Base-by-base conservation (phyloP, 2,797 vertebrate genomes). In the Tokudaia muenninki region DNA sequence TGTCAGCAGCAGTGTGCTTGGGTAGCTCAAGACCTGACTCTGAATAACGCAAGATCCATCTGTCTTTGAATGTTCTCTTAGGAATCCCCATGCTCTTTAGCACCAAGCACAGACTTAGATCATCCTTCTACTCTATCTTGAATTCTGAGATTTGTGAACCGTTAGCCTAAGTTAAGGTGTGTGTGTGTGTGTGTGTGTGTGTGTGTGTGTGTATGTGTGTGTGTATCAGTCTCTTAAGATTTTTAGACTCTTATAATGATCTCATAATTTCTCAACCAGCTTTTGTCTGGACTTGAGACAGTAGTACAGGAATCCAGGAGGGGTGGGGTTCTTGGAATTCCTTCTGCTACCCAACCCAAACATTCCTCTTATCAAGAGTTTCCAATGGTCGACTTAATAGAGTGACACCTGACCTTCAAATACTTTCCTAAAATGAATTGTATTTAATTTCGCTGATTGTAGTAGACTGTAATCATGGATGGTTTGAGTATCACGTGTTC, bases 361-460 rank as follows among this genome's bases (percentile, higher is more conserved):
- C 63, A 83, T 10, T 74, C 59, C 78, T 55, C 65, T 88, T 89
- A 67, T 44, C 44, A 59, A 65, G 6, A 65, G 34, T 90, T 90
- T 90, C 72, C 34, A 14, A 37, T 24, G 55, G 44, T 61, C 94
- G 67, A 87, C 21, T 87, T 74, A 95, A 55, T 61, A 87, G 63
- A 75, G 44, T 94, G 65, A 61, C 31, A 90, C 50, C 72, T 94
- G n/a, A 88, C 19, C 75, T 41, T 92, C 80, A 87, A 83, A 83
- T 90, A 80, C 26, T 70, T 90, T 79, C 87, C 70, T 87, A 83
- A 90, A 90, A 63, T 63, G 79, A 96, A 93, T 12, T 52, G 14
- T 52, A 75, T 41, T 26, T 87, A 88, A 63, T 70, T 16, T 47
- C 34, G 91, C 75, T 37, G 77, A 61, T 83, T 95, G 79, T 11